Base-by-base conservation (phyloP, 2,888 invertebrate genomes). In the Lasiommata megera region DNA sequence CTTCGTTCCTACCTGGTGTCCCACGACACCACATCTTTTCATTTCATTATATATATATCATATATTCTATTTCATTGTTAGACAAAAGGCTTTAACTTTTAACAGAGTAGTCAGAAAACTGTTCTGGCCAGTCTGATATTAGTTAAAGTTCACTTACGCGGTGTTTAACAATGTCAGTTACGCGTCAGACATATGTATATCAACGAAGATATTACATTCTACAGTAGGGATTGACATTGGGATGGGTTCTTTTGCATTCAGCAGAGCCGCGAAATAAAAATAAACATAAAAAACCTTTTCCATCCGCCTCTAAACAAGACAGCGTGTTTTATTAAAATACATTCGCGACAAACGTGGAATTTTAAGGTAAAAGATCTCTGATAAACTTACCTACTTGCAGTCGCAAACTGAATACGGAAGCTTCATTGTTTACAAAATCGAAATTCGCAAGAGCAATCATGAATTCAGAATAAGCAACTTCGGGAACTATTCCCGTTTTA, bases 381-480 rank as follows among this genome's bases (percentile, higher is more conserved):
- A 60, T 56, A 60, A 60, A 56, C 37, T 43, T 54, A 53, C 48
- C 44, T 44, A 31, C 40, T 55, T 18, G 41, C 40, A 55, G 55
- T 51, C 46, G 57, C 54, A 51, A 57, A 51, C 51, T 54, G 60
- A 60, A 57, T 57, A 40, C 57, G 40, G 40, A 60, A 53, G 50
- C 50, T 51, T 51, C 16, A 57, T 53, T 54, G 57, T 54, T 60
- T 60, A 57, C 54, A 36, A 44, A 54, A 54, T 56, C 60, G 57
- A 50, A 54, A 51, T 54, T 57, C 54, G 50, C 50, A 51, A 40
- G 46, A 52, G 58, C 58, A 54, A 61, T 58, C 61, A 61, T 31
- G 41, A 61, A 38, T 51, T 34, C 54, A 12, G 60, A 46, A 60
- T 50, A 31, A 46, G 36, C 43, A 60, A 60, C 48, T 60, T 60